Evolutionary conservation across 2,113 vertebrate species (phyloP).

Genomic region (Hyla sarda): DNA sequence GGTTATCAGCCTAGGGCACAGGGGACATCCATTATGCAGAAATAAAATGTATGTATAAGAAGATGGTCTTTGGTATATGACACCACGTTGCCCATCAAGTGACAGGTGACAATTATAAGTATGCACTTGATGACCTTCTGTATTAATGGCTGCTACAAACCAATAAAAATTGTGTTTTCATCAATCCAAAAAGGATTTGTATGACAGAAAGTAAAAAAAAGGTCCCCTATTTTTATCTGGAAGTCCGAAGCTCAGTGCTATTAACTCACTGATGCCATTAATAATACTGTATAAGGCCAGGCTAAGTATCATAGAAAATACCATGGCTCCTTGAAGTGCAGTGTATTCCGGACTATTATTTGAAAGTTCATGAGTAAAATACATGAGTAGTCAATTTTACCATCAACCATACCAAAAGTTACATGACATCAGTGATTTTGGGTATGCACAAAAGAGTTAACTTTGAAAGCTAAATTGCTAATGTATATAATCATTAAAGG

Average conservation of each 20-base stretch:
- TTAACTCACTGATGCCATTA: neutral
- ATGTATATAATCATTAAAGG: too few relatives aligned
- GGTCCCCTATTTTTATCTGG: too few relatives aligned
- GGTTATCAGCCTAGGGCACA: conserved; percentile 52
- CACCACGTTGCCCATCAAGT: conserved; percentile 44
- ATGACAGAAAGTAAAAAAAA: neutral
- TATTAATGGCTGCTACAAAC: conserved; percentile 6
- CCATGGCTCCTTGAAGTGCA: too few relatives aligned
- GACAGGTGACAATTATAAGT: conserved; percentile 47
- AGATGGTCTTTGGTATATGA: conserved; percentile 19
- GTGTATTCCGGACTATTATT: neutral
- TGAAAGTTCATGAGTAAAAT: neutral
- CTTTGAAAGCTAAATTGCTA: neutral
- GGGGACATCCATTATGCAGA: conserved; percentile 46
- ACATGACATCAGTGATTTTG: neutral
- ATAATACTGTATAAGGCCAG: neutral
- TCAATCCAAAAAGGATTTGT: neutral
- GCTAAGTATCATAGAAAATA: too few relatives aligned
- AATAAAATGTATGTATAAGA: conserved; percentile 50
- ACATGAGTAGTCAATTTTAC: neutral
- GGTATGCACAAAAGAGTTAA: neutral
- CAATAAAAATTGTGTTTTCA: neutral
- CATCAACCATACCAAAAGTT: neutral
- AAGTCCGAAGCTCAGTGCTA: neutral
- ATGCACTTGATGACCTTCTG: conserved; percentile 7